Evolutionary conservation across 2,888 invertebrate species (phyloP).

Genomic region (Autographa gamma): DNA sequence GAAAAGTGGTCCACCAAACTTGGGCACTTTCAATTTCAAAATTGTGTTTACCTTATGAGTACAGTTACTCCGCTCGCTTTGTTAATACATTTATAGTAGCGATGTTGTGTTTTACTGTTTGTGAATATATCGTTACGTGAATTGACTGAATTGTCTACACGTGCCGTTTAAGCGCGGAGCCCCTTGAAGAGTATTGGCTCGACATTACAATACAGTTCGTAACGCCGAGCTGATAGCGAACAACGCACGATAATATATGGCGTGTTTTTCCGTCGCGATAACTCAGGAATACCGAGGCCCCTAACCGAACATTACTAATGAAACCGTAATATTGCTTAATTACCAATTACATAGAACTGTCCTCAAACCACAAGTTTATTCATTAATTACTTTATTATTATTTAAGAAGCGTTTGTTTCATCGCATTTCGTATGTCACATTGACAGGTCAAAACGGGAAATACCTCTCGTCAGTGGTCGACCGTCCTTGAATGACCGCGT

Average conservation of each 20-base stretch:
- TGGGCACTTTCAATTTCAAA: conserved; percentile 71
- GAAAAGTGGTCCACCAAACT: conserved; percentile 69
- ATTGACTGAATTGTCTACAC: conserved; percentile 19
- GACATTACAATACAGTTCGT: conserved; percentile 65
- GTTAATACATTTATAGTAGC: conserved; percentile 10
- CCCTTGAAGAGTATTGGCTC: conserved; percentile 45
- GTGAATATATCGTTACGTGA: conserved; percentile 30
- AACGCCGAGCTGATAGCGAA: conserved; percentile 79
- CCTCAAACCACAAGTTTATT: conserved; percentile 47
- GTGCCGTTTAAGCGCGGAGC: conserved; percentile 37
- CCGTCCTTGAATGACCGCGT: conserved; percentile 87
- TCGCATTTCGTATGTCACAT: conserved; percentile 69
- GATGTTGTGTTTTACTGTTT: conserved; percentile 14
- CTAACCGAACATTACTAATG: conserved; percentile 54
- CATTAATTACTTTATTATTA: conserved; percentile 53
- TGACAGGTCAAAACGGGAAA: conserved; percentile 81
- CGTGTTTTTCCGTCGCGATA: conserved; percentile 85
- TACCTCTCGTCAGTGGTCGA: conserved; percentile 77
- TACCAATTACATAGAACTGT: conserved; percentile 37
- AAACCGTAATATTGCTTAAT: conserved; percentile 46
- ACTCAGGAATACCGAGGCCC: conserved; percentile 75
- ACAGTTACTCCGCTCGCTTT: conserved; percentile 40
- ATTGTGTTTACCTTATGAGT: conserved; percentile 44
- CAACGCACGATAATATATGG: conserved; percentile 80
- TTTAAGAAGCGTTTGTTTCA: conserved; percentile 54